Base-by-base conservation (phyloP, 2,888 invertebrate species). In the Seira sanloemensis region DNA sequence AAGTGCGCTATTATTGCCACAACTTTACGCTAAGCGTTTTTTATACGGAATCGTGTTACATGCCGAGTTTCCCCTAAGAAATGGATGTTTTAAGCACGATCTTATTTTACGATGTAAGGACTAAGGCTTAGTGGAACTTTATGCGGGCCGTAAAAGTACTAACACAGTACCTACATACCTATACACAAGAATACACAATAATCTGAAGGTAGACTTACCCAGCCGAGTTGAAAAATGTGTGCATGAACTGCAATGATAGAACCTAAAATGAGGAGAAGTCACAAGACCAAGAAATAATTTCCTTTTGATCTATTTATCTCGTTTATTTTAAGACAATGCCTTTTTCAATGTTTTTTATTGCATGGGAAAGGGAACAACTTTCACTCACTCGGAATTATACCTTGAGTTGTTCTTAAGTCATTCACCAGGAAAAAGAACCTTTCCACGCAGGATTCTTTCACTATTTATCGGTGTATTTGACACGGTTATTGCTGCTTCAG, bases 71-170 rank as follows among this genome's bases (percentile, higher is more conserved):
- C 12, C 37, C 37, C 25, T 50, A 26, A 73, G n/a, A n/a, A 58
- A 73, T 73, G 58, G 58, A 21, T n/a, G 58, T 58, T 73, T 73
- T 25, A 69, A 54, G 58, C 73, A 46, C 73, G 46, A 73, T 73
- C 58, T 73, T 54, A 58, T 58, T 73, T 73, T 73, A 73, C 73
- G 73, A 73, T 58, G 73, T 73, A 23, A 24, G 24, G 73, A 73
- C n/a, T n/a, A n/a, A 73, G 25, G 73, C 73, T 73, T 73, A 73
- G 46, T 54, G 73, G 50, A 46, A 73, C 54, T 73, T 73, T 73
- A 73, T n/a, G 58, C 46, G 21, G 18, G 73, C 50, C 54, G 73
- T 73, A 73, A 73, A 71, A 73, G 16, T 18, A 69, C 69, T 69
- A 5, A 26, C 69, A 27, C 25, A n/a, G n/a, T n/a, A 58, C 19